These are phyloP conservation scores for Parnassius apollo DNA, from an alignment of 2,888 invertebrate genomes.

Conservation along the genomic window DNA sequence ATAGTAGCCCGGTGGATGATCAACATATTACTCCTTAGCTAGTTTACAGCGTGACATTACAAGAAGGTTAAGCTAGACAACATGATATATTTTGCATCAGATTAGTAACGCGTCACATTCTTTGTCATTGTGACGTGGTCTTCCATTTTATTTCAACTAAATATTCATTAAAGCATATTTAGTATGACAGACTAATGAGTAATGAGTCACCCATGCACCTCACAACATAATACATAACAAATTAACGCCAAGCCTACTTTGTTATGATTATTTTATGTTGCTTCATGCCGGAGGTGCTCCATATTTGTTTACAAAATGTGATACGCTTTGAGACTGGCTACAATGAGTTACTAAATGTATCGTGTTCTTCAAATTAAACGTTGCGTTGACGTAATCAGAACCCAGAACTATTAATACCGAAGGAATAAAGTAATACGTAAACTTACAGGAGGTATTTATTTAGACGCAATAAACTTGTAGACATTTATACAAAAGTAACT, in stretches of 20 bases:
- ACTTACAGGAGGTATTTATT: neutral
- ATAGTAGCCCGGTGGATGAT: too few species aligned
- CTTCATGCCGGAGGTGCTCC: conserved; percentile 11
- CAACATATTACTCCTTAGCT: too few species aligned
- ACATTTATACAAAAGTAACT: too few species aligned
- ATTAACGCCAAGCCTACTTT: conserved; percentile 8
- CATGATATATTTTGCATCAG: too few species aligned
- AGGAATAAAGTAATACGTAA: conserved; percentile 15
- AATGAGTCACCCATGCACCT: conserved; percentile 16
- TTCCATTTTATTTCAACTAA: neutral
- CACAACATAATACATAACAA: conserved; percentile 11
- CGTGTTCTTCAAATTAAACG: conserved; percentile 14
- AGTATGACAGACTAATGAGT: conserved; percentile 13
- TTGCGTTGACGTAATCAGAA: conserved; percentile 6
- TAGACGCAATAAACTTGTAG: too few species aligned
- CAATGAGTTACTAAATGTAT: conserved; percentile 16
- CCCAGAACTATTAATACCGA: conserved; percentile 12
- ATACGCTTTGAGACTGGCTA: conserved; percentile 15
- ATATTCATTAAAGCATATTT: conserved; percentile 4
- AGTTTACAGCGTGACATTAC: too few species aligned
- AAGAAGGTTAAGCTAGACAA: too few species aligned
- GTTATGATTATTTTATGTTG: conserved; percentile 21
- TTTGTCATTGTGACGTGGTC: neutral
- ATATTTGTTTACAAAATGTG: conserved; percentile 25
- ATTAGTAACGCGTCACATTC: too few species aligned